A percentile compares a stretch with the other conserved stretches of the same genome.
Conservation (phyloP, 2,888 invertebrate species). For the Morpho deidamia region DNA sequence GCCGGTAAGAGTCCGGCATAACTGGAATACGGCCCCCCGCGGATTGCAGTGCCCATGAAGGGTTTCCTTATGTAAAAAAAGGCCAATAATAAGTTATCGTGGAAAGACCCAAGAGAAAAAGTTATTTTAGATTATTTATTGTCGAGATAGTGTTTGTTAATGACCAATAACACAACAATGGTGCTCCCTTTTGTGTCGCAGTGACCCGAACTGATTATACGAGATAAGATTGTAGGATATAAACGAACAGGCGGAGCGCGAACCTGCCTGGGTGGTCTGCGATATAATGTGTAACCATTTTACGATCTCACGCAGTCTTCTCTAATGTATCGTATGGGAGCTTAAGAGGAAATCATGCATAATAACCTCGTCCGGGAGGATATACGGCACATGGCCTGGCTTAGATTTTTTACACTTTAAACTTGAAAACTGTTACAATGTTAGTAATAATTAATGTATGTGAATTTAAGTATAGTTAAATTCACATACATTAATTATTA, state of each 20-base stretch:
- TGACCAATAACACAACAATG: conserved; percentile 27
- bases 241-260: conserved; percentile 45
- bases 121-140: conserved; percentile 5
- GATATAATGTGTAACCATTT: conserved; percentile 46
- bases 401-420: too few relatives aligned
- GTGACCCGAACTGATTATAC: conserved; percentile 49
- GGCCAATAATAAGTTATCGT: too few relatives aligned
- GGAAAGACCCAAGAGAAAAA: background rate
- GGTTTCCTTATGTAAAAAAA: too few relatives aligned
- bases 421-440: too few relatives aligned
- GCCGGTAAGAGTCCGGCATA: too few relatives aligned
- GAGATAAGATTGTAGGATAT: conserved; percentile 65
- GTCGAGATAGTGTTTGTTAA: conserved; percentile 16
- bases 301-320: conserved; percentile 36
- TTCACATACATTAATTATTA: too few relatives aligned
- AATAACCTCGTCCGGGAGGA: background rate
- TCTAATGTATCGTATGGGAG: conserved; percentile 15
- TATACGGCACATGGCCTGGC: background rate
- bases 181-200: conserved; percentile 33
- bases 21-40: too few relatives aligned
- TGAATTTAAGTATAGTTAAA: too few relatives aligned
- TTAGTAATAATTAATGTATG: too few relatives aligned
- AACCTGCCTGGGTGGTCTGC: conserved; percentile 63
- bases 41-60: too few relatives aligned
- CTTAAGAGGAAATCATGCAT: conserved; percentile 3